Percentiles rank a stretch among this genome's conserved stretches.
Evolutionary conservation across 2,888 invertebrate genomes (phyloP).

Genomic region (Tetrapedia diversipes): DNA sequence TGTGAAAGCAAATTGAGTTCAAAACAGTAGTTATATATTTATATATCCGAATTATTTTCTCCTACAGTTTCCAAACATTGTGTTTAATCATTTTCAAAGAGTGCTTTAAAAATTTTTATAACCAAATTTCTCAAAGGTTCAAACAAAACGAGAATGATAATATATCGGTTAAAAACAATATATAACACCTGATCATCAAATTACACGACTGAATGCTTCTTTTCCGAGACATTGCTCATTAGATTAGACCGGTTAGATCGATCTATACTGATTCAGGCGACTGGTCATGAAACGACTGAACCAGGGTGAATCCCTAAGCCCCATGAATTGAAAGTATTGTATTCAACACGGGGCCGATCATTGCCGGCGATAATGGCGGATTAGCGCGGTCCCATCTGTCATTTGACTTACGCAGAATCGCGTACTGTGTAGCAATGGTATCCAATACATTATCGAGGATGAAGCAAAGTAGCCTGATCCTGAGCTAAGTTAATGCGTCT

Average conservation of each 20-base stretch:
- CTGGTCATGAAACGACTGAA: slow-evolving; percentile 62
- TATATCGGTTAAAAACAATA: not conserved
- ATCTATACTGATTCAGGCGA: slow-evolving; percentile 63
- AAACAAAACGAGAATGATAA: not conserved
- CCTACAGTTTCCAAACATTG: no score
- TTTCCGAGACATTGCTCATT: slow-evolving; percentile 8
- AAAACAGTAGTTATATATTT: no score
- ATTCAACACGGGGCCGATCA: slow-evolving; percentile 76
- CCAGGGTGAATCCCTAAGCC: slow-evolving; percentile 71
- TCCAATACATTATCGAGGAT: slow-evolving; percentile 27
- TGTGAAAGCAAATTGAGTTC: no score
- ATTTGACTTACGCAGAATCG: slow-evolving; percentile 69
- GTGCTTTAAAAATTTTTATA: no score
- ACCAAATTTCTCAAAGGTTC: not conserved
- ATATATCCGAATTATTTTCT: no score
- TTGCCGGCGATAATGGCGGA: slow-evolving; percentile 81
- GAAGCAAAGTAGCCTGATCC: slow-evolving; percentile 33
- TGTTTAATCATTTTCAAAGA: no score
- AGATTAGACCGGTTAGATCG: slow-evolving; percentile 28
- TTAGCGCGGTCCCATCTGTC: slow-evolving; percentile 80
- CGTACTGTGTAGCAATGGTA: slow-evolving; percentile 30
- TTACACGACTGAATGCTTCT: slow-evolving; percentile 34
- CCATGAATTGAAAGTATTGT: slow-evolving; percentile 78
- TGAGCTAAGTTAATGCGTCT: not conserved
- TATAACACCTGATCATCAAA: slow-evolving; percentile 26